Conservation (phyloP, 2,888 invertebrate genomes). For the Phoenoteleia sp. region DNA sequence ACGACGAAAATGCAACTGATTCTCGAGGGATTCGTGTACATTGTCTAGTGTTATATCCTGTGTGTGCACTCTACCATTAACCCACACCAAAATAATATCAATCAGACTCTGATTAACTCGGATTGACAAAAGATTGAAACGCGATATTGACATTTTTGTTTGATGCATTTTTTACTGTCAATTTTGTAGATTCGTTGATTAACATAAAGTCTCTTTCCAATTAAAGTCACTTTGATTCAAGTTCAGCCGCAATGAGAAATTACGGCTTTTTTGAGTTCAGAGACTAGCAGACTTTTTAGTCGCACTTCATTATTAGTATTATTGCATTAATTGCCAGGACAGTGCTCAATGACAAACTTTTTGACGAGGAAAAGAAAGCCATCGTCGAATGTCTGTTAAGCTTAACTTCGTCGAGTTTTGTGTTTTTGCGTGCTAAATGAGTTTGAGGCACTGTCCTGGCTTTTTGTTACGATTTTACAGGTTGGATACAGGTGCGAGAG, state of each 20-base stretch:
- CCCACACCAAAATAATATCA: constrained; percentile 70
- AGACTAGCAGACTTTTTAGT: constrained; percentile 56
- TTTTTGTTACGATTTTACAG: constrained; percentile 68
- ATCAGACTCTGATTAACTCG: constrained; percentile 68
- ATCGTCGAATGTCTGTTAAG: not conserved
- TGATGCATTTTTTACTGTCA: not conserved
- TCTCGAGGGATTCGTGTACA: constrained; percentile 91
- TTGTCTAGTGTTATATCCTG: constrained; percentile 96
- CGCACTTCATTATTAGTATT: constrained; percentile 55
- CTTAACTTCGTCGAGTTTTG: constrained; percentile 38
- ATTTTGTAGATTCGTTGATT: not conserved
- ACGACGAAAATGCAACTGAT: constrained; percentile 78
- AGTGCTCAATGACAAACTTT: constrained; percentile 46
- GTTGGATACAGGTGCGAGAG: constrained; percentile 54
- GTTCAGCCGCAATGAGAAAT: constrained; percentile 4
- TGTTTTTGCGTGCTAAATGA: constrained; percentile 12
- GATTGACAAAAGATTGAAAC: constrained; percentile 64
- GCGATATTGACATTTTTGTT: constrained; percentile 51
- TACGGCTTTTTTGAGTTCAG: constrained; percentile 46
- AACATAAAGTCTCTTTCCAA: not conserved
- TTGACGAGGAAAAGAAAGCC: not conserved
- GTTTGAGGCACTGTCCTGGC: constrained; percentile 59
- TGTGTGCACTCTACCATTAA: constrained; percentile 90
- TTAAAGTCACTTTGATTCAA: constrained; percentile 25
- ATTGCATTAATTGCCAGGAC: constrained; percentile 56